These are phyloP conservation scores for Pteropus alecto DNA, from an alignment of 2,113 vertebrate species.

Conservation along the genomic window DNA sequence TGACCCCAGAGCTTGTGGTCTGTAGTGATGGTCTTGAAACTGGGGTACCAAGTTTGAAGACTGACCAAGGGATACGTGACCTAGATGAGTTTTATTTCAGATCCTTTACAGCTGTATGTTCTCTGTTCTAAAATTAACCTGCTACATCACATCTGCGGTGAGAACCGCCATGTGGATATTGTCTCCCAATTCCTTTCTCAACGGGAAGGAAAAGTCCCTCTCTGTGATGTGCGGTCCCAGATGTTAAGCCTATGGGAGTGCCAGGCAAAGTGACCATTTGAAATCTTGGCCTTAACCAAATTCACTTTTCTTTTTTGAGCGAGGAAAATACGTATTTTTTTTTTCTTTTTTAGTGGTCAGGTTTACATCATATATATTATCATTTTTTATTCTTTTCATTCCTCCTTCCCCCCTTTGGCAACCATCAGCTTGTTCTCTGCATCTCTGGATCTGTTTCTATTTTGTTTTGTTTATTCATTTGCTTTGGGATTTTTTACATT, in stretches of 20 bases:
- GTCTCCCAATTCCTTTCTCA: neutral
- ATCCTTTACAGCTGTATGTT: neutral
- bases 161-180: neutral
- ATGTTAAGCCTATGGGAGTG: neutral
- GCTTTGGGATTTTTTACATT: too few relatives aligned
- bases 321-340: neutral
- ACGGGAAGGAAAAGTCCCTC: neutral
- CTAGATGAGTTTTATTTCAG: neutral
- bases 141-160: neutral
- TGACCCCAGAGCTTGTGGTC: neutral
- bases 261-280: neutral
- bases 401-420: too few relatives aligned
- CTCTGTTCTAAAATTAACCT: neutral
- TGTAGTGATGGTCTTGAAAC: neutral
- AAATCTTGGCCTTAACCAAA: neutral
- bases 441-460: too few relatives aligned
- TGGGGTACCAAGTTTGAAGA: neutral
- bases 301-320: too few relatives aligned
- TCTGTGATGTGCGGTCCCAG: neutral
- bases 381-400: too few relatives aligned
- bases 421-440: too few relatives aligned
- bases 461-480: too few relatives aligned
- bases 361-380: too few relatives aligned
- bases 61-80: neutral
- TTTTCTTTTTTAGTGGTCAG: too few relatives aligned